phyloP scores from a whole-genome alignment of 2,888 invertebrate genomes.

The Lissocephala sabroskyi region DNA sequence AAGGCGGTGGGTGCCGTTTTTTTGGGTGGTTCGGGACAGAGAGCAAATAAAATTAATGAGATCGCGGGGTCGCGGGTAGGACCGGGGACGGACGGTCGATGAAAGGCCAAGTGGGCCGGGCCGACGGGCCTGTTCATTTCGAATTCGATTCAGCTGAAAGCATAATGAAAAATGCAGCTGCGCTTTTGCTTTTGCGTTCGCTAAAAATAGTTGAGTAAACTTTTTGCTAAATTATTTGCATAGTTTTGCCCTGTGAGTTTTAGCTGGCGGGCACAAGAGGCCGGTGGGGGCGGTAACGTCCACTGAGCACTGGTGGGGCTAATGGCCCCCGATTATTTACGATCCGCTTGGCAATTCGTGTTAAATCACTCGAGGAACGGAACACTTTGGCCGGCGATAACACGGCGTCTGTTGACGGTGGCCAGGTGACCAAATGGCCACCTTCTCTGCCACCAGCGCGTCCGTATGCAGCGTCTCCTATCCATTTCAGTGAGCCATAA shows the following conservation, averaged over 20 bases:
- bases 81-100: not conserved
- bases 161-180: constrained; percentile 51
- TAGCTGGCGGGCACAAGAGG: constrained; percentile 11
- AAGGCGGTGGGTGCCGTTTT: too few species aligned
- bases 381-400: constrained; percentile 28
- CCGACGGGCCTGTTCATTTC: constrained; percentile 11
- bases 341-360: constrained; percentile 50
- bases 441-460: not conserved
- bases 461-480: not conserved
- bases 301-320: constrained; percentile 25
- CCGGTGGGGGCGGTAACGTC: too few species aligned
- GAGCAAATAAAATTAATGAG: constrained; percentile 38
- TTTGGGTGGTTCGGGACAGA: too few species aligned
- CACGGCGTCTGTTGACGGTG: constrained; percentile 23
- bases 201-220: constrained; percentile 50
- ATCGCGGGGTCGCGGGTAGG: constrained; percentile 2
- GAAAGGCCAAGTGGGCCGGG: constrained; percentile 1
- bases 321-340: constrained; percentile 49
- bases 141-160: constrained; percentile 38
- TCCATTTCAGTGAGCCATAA: constrained; percentile 25
- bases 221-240: constrained; percentile 43
- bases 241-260: constrained; percentile 32
- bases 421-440: constrained; percentile 17
- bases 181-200: constrained; percentile 35
- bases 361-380: constrained; percentile 40